Conservation (phyloP, 1,140 invertebrate genomes). For the Bombus sylvicola region DNA sequence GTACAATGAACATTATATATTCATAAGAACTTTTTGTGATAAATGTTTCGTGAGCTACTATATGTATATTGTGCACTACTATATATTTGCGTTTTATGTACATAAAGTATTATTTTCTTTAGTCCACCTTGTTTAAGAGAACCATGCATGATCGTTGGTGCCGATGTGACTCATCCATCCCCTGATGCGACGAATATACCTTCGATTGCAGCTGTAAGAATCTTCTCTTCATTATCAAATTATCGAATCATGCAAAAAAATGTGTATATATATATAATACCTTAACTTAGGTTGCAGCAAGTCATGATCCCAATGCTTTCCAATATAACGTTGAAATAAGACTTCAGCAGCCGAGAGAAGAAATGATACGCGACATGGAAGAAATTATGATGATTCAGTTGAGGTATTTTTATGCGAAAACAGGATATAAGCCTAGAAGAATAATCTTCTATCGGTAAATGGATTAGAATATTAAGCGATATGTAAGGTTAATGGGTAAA, state of each 20-base stretch:
- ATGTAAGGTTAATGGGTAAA: neutral
- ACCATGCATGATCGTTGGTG: conserved; percentile 89
- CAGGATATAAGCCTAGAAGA: conserved; percentile 82
- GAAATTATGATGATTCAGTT: conserved; percentile 87
- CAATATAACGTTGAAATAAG: conserved; percentile 88
- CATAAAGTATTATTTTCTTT: neutral
- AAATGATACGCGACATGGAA: conserved; percentile 90
- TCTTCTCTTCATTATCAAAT: conserved; percentile 20
- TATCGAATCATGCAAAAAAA: neutral
- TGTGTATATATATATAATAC: neutral
- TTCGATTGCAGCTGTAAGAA: conserved; percentile 90
- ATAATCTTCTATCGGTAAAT: conserved; percentile 88
- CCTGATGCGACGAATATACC: conserved; percentile 87
- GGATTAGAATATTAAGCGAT: conserved; percentile 12
- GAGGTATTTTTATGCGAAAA: conserved; percentile 81
- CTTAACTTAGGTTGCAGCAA: conserved; percentile 85
- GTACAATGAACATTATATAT: too few species aligned
- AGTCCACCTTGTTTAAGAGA: conserved; percentile 74
- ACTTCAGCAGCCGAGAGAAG: conserved; percentile 86
- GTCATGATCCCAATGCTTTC: conserved; percentile 85
- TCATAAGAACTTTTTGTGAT: too few species aligned
- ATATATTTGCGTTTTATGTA: too few species aligned
- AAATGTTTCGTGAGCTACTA: too few species aligned
- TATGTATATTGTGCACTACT: too few species aligned
- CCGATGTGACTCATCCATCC: conserved; percentile 94